Evolutionary conservation across 2,888 invertebrate species (phyloP).

Genomic region (Aromia moschata): DNA sequence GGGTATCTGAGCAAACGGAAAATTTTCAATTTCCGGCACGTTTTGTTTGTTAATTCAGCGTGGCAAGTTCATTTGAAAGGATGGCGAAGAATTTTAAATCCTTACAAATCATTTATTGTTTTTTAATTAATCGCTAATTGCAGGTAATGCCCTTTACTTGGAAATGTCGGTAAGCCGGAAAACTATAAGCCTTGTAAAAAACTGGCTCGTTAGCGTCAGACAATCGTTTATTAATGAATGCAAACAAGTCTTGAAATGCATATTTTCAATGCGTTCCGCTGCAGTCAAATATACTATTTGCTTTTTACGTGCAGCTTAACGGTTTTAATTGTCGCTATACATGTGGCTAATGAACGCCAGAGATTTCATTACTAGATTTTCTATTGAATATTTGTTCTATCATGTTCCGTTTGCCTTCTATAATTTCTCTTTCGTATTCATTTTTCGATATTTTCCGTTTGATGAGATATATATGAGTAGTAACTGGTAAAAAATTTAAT

Average conservation of each 20-base stretch:
- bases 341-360: not conserved
- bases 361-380: not conserved
- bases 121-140: constrained; percentile 20
- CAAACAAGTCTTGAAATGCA: not conserved
- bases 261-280: not conserved
- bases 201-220: not conserved
- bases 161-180: not conserved
- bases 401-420: too few relatives aligned
- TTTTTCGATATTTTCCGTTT: too few relatives aligned
- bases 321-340: too few relatives aligned
- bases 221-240: not conserved
- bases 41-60: constrained; percentile 53
- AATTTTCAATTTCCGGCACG: constrained; percentile 57
- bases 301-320: too few relatives aligned
- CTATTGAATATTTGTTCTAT: too few relatives aligned
- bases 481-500: too few relatives aligned
- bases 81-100: constrained; percentile 45
- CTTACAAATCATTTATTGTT: constrained; percentile 42
- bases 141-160: constrained; percentile 1
- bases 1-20: constrained; percentile 51
- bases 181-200: not conserved
- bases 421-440: too few relatives aligned
- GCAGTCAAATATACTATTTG: too few relatives aligned
- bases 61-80: constrained; percentile 50
- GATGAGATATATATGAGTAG: too few relatives aligned